Base-by-base conservation (phyloP, 2,888 invertebrate genomes). In the Amphipyra berbera region DNA sequence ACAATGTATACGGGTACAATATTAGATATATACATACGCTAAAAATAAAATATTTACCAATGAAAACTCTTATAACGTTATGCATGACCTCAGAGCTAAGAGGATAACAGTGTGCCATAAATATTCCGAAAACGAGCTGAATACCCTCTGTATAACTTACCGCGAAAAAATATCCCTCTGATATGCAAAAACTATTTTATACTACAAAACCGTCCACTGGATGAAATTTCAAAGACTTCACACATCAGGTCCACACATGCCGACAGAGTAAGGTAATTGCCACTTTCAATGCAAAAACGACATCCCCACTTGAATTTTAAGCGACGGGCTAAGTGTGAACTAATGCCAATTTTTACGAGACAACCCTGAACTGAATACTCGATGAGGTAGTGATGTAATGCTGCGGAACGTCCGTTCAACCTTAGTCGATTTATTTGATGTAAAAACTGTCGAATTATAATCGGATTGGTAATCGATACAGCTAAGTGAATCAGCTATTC, bases 291-390 rank as follows among this genome's bases (percentile, higher is more conserved):
- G 92, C 88, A 90, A 89, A 90, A 89, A 87, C 86, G 87, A 73
- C 73, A 70, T 78, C 82, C 77, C 75, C 84, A 81, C 84, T 82
- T 80, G 92, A 92, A 92, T 92, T 90, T 90, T 87, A 89, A 92
- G 85, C 78, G 82, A 50, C 70, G 79, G 78, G 70, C 87, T 89
- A 90, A 93, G 91, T 91, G 90, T 88, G 90, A 90, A 90, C 91
- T 91, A 90, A 92, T 90, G 85, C 89, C 88, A 87, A 89, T 92
- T 92, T 92, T 92, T 91, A 90, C 88, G 90, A 88, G 85, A 84
- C 82, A 79, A 50, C 72, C 87, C 81, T 81, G 84, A 61, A 61
- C 81, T 55, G 91, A 89, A 91, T 91, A 82, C 83, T 47, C 71
- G 81, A 91, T 90, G 87, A 87, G 86, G 72, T 50, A 64, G 81